These are phyloP conservation scores for Enteromius anoplus DNA, from an alignment of 2,797 vertebrate genomes.

Conservation along the genomic window DNA sequence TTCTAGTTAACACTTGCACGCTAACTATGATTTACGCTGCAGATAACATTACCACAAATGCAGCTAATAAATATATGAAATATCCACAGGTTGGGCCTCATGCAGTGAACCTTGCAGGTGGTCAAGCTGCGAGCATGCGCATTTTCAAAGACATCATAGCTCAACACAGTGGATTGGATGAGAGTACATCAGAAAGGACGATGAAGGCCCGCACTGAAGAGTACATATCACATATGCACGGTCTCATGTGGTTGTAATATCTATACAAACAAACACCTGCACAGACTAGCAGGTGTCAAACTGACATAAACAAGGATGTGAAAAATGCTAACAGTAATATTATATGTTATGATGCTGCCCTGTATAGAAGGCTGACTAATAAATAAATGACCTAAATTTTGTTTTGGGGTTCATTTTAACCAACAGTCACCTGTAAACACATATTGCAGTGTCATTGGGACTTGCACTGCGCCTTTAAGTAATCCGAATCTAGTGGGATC, in stretches of 20 bases:
- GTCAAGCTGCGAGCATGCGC: conserved; percentile 77
- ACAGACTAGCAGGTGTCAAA: not conserved
- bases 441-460: conserved; percentile 26
- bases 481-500: not conserved
- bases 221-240: conserved; percentile 79
- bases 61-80: not conserved
- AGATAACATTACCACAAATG: not conserved
- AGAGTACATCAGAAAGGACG: not conserved
- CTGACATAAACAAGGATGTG: not conserved
- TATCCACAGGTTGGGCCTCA: conserved; percentile 78
- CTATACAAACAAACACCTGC: not conserved
- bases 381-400: not conserved
- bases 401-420: not conserved
- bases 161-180: conserved; percentile 27
- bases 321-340: not conserved
- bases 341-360: not conserved
- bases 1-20: not conserved
- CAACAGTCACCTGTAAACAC: not conserved
- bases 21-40: not conserved
- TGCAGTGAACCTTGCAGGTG: conserved; percentile 81
- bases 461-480: conserved; percentile 30
- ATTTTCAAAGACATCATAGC: conserved; percentile 73
- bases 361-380: not conserved
- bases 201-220: conserved; percentile 70
- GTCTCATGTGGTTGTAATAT: conserved; percentile 78